Conservation (phyloP, 2,113 vertebrate genomes). For the Phalacrocorax brasilianus region DNA sequence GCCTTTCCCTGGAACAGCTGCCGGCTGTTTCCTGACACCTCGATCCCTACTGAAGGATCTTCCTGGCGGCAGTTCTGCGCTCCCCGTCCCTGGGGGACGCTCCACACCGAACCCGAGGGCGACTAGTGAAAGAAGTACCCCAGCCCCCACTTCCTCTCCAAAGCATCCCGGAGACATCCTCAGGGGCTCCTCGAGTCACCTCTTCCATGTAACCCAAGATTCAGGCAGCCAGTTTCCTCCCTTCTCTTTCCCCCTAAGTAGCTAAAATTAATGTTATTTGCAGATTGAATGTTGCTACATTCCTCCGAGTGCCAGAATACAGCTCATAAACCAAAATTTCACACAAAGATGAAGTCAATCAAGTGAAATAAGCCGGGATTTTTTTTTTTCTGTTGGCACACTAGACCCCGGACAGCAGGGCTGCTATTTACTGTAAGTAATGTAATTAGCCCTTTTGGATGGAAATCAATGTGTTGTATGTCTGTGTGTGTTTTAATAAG, state of each 20-base stretch:
- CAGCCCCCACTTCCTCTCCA: conserved; percentile 51
- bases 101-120: neutral
- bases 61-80: conserved; percentile 17
- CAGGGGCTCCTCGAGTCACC: conserved; percentile 50
- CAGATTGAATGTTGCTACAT: conserved; percentile 64
- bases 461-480: conserved; percentile 62
- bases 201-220: conserved; percentile 59
- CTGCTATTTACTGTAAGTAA: conserved; percentile 80
- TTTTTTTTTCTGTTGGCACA: conserved; percentile 61
- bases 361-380: conserved; percentile 74
- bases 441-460: conserved; percentile 79
- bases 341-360: conserved; percentile 78
- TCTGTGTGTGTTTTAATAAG: conserved; percentile 46
- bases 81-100: conserved; percentile 7
- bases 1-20: conserved; percentile 11
- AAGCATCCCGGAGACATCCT: conserved; percentile 35
- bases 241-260: conserved; percentile 29
- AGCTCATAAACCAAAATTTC: conserved; percentile 76
- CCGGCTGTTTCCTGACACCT: conserved; percentile 33
- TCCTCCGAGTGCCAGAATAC: conserved; percentile 71
- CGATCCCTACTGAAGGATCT: conserved; percentile 38
- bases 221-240: conserved; percentile 6
- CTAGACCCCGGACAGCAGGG: conserved; percentile 72
- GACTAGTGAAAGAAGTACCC: conserved; percentile 21
- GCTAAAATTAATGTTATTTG: conserved; percentile 72